These are phyloP conservation scores for Notothenia rossii DNA, from an alignment of 2,113 vertebrate genomes.

Conservation along the genomic window DNA sequence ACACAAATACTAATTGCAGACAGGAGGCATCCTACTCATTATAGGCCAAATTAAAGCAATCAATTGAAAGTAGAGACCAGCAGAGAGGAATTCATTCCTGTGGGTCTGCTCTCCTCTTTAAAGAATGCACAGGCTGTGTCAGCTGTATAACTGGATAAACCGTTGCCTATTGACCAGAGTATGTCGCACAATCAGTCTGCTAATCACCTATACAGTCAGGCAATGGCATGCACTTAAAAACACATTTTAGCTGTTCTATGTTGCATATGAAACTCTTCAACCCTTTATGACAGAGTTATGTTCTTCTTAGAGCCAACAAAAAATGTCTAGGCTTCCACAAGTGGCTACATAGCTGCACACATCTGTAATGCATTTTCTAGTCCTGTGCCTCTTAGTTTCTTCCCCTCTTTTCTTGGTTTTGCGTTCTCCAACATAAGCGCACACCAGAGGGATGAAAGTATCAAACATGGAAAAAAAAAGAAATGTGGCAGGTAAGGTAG, in stretches of 20 bases:
- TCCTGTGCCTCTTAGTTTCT: conserved; percentile 42
- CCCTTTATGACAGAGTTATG: conserved; percentile 37
- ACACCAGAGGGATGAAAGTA: conserved; percentile 39
- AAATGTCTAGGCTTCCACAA: conserved; percentile 60
- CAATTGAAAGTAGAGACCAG: conserved; percentile 74
- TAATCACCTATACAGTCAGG: conserved; percentile 51
- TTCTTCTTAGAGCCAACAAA: conserved; percentile 34
- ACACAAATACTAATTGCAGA: conserved; percentile 66
- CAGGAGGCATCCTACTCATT: conserved; percentile 69
- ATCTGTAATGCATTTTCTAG: conserved; percentile 78
- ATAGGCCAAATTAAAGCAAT: conserved; percentile 77
- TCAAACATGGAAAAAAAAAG: conserved; percentile 32
- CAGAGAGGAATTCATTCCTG: conserved; percentile 64
- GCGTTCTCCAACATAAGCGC: conserved; percentile 49
- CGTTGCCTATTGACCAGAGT: conserved; percentile 26
- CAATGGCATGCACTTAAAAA: conserved; percentile 20
- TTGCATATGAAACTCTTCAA: conserved; percentile 18
- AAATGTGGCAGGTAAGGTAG: conserved; percentile 56
- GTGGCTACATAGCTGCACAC: conserved; percentile 57
- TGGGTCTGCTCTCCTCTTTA: conserved; percentile 43
- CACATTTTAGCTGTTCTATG: conserved; percentile 7
- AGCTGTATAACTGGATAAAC: conserved; percentile 48
- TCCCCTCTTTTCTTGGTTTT: conserved; percentile 33
- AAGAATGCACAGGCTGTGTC: conserved; percentile 55
- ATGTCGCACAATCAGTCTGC: conserved; percentile 45